Percentiles rank a stretch among this genome's conserved stretches.
Conservation (phyloP, 2,113 vertebrate genomes). For the Rafetus swinhoei region DNA sequence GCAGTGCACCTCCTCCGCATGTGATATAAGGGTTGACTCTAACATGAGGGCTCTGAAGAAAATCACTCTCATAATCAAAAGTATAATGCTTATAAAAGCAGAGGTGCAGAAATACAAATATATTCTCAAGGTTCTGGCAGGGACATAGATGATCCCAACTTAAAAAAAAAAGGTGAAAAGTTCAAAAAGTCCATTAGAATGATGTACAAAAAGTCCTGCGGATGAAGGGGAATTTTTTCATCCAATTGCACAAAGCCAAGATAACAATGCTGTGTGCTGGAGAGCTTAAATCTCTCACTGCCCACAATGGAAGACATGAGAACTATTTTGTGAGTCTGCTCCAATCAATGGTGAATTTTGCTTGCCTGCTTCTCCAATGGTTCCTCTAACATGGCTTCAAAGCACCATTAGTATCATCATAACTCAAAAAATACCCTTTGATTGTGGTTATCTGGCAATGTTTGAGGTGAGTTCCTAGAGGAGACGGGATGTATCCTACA, state of each 20-base stretch:
- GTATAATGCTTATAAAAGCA: not conserved
- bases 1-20: not conserved
- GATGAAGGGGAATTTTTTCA: constrained; percentile 31
- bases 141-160: constrained; percentile 5
- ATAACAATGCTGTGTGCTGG: not conserved
- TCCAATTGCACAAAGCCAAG: not conserved
- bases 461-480: not conserved
- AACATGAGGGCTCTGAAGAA: not conserved
- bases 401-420: not conserved
- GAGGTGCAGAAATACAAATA: constrained; percentile 13
- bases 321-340: not conserved
- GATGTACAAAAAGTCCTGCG: not conserved
- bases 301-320: not conserved
- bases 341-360: not conserved
- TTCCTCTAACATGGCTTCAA: not conserved
- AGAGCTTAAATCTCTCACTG: constrained; percentile 16
- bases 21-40: not conserved
- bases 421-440: not conserved
- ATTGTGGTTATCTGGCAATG: not conserved
- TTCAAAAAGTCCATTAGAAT: constrained; percentile 54
- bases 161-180: constrained; percentile 57
- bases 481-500: not conserved
- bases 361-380: not conserved
- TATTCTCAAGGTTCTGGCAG: constrained; percentile 13
- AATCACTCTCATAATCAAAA: not conserved